Base-by-base conservation (phyloP, 2,113 vertebrate genomes). In the Oxygymnocypris stewartii region DNA sequence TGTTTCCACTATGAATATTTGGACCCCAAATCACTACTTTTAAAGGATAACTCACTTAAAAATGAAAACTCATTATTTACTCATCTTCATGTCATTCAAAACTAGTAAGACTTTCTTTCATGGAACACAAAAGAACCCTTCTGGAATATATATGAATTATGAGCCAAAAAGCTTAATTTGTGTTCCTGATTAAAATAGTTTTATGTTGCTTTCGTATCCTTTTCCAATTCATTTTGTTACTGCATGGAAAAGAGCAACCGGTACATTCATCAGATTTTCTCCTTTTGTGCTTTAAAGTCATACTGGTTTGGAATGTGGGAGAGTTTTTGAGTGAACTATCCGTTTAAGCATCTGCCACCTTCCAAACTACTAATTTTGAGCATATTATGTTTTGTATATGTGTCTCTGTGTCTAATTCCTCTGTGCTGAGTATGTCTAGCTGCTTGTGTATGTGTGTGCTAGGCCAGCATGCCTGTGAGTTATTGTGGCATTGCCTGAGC, bases 401-500 rank as follows among this genome's bases (percentile, higher is more conserved):
- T 85, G 54, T 63, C 31, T 75, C 10, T 65, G 54, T 82, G 42
- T 79, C n/a, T 25, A 25, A 44, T 54, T 57, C 75, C 57, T 89
- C 4, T 80, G 25, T 85, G 74, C 88, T 28, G 54, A 73, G 69
- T 61, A 13, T 76, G 75, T 88, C 31, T 80, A 73, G 57, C 67
- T 79, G 67, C 71, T 84, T 79, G 14, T 37, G 78, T 79, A 23
- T 73, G 54, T 79, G 18, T 65, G 37, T 75, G 6, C 54, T 87
- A 84, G 69, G 67, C 28, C 51, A 75, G 76, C 83, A 69, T 80
- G 73, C 47, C 65, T 89, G 79, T 87, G 61, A 42, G 71, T 47
- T 81, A 67, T 77, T 18, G 81, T 82, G 84, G 71, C 51, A 2
- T 71, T 73, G 87, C 91, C 90, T 92, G 85, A 89, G 89, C 84